Evolutionary conservation across 2,113 vertebrate species (phyloP).

Genomic region (Pseudorasbora parva): DNA sequence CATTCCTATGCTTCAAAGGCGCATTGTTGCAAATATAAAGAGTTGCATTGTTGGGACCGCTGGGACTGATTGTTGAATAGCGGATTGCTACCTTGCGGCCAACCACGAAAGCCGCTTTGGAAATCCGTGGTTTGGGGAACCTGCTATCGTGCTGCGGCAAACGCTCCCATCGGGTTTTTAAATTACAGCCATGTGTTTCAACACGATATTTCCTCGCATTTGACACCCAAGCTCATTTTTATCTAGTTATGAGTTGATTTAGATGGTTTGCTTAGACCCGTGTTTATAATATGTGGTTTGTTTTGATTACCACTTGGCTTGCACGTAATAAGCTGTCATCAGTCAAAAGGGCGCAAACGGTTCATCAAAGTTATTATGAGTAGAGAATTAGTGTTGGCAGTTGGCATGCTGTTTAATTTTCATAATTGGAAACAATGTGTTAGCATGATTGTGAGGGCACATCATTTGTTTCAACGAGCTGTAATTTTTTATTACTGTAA

Average conservation of each 20-base stretch:
- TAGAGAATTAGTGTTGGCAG: neutral
- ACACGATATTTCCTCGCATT: neutral
- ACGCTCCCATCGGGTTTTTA: neutral
- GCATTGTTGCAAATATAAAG: conserved; percentile 40
- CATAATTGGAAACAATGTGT: neutral
- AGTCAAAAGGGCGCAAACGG: neutral
- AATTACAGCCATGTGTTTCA: conserved; percentile 5
- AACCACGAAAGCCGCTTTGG: conserved; percentile 15
- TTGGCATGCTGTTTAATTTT: conserved; percentile 4
- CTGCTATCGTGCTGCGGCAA: conserved; percentile 30
- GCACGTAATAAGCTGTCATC: neutral
- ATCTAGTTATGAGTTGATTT: neutral
- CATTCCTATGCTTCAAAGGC: conserved; percentile 10
- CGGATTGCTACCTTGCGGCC: conserved; percentile 61
- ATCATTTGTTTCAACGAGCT: neutral
- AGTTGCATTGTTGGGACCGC: conserved; percentile 23
- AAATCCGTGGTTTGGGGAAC: neutral
- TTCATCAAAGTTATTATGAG: neutral
- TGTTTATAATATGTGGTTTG: neutral
- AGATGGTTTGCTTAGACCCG: neutral
- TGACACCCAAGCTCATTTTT: neutral
- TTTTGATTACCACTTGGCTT: neutral
- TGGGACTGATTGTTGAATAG: conserved; percentile 41
- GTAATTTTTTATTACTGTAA: neutral
- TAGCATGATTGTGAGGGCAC: neutral